Conservation (phyloP, 1,140 invertebrate genomes). For the Lordiphosa collinella region DNA sequence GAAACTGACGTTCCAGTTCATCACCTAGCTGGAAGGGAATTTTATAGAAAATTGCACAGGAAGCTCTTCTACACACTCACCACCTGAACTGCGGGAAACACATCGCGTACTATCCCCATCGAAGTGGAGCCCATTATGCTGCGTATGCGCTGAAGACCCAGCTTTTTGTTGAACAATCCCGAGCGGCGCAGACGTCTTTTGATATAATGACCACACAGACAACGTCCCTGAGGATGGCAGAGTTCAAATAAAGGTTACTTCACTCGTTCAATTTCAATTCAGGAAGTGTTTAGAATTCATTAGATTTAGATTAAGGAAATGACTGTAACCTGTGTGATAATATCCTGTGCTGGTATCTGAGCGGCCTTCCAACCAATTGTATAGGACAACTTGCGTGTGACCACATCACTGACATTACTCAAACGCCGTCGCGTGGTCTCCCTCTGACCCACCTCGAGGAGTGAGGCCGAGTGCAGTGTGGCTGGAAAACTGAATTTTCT, state of each 20-base stretch:
- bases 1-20: slow-evolving; percentile 85
- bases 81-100: slow-evolving; percentile 81
- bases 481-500: slow-evolving; percentile 83
- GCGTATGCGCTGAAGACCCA: slow-evolving; percentile 85
- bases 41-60: not conserved
- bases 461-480: slow-evolving; percentile 78
- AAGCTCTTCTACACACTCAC: slow-evolving; percentile 14
- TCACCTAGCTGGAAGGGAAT: slow-evolving; percentile 80
- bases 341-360: slow-evolving; percentile 81
- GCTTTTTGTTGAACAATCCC: slow-evolving; percentile 84
- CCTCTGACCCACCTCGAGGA: slow-evolving; percentile 64
- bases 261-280: too few species aligned
- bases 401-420: slow-evolving; percentile 86
- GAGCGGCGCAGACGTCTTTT: slow-evolving; percentile 84
- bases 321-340: slow-evolving; percentile 82
- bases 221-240: too few species aligned
- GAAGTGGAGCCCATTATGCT: slow-evolving; percentile 82
- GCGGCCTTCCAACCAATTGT: slow-evolving; percentile 85
- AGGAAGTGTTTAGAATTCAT: too few species aligned
- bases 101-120: slow-evolving; percentile 81
- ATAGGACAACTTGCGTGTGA: slow-evolving; percentile 85
- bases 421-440: slow-evolving; percentile 81
- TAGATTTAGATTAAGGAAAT: too few species aligned
- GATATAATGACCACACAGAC: slow-evolving; percentile 85
- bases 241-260: too few species aligned